Conservation (phyloP, 2,113 vertebrate species). For the Vidua macroura region DNA sequence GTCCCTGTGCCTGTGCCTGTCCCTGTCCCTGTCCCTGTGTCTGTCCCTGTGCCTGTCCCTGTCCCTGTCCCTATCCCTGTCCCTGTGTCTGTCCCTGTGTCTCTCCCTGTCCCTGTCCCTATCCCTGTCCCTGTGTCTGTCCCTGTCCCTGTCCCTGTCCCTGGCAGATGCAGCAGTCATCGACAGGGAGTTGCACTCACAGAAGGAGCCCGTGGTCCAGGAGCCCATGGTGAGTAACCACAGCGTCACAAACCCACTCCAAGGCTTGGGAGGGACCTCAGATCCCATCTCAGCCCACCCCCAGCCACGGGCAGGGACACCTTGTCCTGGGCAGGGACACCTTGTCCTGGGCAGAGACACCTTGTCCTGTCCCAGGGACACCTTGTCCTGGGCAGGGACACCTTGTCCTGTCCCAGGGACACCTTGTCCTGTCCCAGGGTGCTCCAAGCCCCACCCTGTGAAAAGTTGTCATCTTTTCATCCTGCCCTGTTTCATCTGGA, state of each 20-base stretch:
- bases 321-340: no score
- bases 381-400: no score
- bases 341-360: no score
- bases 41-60: no score
- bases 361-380: no score
- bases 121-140: no score
- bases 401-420: no score
- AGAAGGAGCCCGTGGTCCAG: background rate
- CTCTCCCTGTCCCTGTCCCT: background rate
- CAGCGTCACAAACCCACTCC: background rate
- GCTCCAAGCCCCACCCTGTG: background rate
- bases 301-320: background rate
- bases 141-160: no score
- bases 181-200: background rate
- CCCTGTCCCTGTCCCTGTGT: background rate
- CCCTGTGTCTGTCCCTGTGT: background rate
- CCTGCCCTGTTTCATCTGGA: background rate
- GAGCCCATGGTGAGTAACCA: slow-evolving; percentile 31
- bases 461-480: background rate
- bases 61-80: background rate
- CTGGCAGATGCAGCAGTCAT: slow-evolving; percentile 68
- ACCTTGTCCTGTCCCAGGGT: fast-evolving
- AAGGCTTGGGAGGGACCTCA: background rate
- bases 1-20: background rate
- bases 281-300: background rate